Evolutionary conservation across 2,797 vertebrate genomes (phyloP).

Genomic region (Alcedo atthis): DNA sequence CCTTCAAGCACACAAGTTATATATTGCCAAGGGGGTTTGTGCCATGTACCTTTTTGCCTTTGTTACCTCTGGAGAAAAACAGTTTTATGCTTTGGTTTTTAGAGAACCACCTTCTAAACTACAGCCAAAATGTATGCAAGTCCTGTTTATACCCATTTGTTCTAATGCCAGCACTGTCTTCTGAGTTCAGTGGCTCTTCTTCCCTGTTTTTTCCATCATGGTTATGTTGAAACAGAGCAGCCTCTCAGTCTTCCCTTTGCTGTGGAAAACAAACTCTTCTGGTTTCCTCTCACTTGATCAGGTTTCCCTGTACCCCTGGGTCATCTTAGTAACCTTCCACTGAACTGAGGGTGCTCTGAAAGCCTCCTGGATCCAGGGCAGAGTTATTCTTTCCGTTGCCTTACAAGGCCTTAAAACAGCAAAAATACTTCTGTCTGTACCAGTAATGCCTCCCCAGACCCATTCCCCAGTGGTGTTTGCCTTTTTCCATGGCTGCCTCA

Average conservation of each 20-base stretch:
- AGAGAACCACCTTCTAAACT: not conserved
- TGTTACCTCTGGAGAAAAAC: not conserved
- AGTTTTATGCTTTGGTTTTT: not conserved
- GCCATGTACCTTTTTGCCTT: not conserved
- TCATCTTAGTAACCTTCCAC: slow-evolving; percentile 22
- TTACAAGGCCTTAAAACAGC: not conserved
- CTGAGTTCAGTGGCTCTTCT: slow-evolving; percentile 26
- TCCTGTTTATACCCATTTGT: slow-evolving; percentile 15
- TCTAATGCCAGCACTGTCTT: not conserved
- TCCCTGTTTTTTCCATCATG: slow-evolving; percentile 51
- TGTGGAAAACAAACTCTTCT: slow-evolving; percentile 55
- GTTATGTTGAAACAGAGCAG: slow-evolving; percentile 49
- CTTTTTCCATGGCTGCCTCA: slow-evolving; percentile 24
- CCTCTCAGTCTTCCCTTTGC: slow-evolving; percentile 23
- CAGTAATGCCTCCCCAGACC: slow-evolving; percentile 12
- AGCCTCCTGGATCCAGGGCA: not conserved
- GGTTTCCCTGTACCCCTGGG: slow-evolving; percentile 16
- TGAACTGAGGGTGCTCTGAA: slow-evolving; percentile 27
- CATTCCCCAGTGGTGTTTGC: not conserved
- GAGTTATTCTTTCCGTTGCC: not conserved
- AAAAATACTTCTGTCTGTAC: slow-evolving; percentile 20
- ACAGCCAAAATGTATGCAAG: not conserved
- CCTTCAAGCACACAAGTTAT: not conserved
- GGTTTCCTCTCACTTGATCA: slow-evolving; percentile 52
- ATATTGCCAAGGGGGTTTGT: not conserved